Percentiles rank a stretch among this genome's conserved stretches.
Evolutionary conservation across 2,113 vertebrate species (phyloP).

Genomic region (Parus major): DNA sequence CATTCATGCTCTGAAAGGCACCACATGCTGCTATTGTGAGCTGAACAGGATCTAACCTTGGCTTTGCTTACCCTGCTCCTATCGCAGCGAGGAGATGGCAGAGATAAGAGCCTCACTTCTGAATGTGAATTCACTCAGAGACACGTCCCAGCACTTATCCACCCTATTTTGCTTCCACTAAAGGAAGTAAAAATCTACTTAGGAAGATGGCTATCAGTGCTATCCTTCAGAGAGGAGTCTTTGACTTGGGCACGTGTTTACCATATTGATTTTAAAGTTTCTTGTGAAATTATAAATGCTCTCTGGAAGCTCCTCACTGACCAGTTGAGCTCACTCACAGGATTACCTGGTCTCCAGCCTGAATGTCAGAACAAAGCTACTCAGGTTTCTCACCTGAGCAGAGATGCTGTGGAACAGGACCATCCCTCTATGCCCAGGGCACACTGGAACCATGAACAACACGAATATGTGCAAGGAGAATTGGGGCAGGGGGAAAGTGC

Average conservation of each 20-base stretch:
- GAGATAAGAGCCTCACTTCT: slow-evolving; percentile 37
- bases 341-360: background rate
- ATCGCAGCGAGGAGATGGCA: background rate
- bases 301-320: background rate
- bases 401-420: background rate
- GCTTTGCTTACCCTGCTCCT: slow-evolving; percentile 39
- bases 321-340: background rate
- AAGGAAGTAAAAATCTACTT: background rate
- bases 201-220: slow-evolving; percentile 7
- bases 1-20: slow-evolving; percentile 59
- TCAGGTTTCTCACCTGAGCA: background rate
- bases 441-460: background rate
- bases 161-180: background rate
- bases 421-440: background rate
- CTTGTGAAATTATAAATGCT: background rate
- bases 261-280: background rate
- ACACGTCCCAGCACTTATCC: background rate
- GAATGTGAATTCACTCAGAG: background rate
- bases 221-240: background rate
- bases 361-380: background rate
- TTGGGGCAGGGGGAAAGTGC: background rate
- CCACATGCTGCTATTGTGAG: slow-evolving; percentile 65
- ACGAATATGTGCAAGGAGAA: background rate
- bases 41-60: slow-evolving; percentile 37
- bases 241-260: background rate